phyloP scores from a whole-genome alignment of 2,113 vertebrate genomes.

The Coreoperca whiteheadi region DNA sequence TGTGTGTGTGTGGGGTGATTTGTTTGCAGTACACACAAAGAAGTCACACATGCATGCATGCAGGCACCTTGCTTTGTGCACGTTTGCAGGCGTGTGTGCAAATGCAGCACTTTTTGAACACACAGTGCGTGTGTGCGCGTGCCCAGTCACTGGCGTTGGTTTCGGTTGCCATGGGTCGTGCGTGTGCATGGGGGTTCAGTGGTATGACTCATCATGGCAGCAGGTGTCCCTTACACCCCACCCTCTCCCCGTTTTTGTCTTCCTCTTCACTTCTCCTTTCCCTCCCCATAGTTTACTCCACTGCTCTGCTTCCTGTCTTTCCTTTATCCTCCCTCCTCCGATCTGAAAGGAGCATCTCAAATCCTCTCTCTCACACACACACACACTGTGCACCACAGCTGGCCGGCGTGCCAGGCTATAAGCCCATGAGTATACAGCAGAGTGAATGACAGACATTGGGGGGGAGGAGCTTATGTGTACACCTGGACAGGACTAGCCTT shows the following conservation, averaged over 20 bases:
- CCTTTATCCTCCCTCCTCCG: not conserved
- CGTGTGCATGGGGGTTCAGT: constrained; percentile 58
- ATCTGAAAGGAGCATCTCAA: constrained; percentile 44
- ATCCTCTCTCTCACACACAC: not conserved
- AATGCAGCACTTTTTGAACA: constrained; percentile 54
- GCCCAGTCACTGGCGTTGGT: not conserved
- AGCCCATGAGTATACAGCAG: constrained; percentile 4
- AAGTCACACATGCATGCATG: constrained; percentile 58
- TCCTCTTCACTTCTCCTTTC: constrained; percentile 17
- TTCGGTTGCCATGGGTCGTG: constrained; percentile 27
- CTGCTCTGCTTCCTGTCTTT: constrained; percentile 20
- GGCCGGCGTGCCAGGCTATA: constrained; percentile 3
- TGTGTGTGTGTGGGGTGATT: constrained; percentile 49
- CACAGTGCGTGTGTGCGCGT: not conserved
- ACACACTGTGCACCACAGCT: too few relatives aligned
- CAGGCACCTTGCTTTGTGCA: constrained; percentile 54
- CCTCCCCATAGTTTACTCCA: constrained; percentile 26
- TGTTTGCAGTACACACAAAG: constrained; percentile 75
- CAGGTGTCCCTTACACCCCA: constrained; percentile 81
- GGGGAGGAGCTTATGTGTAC: constrained; percentile 1
- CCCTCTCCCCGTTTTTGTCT: constrained; percentile 27
- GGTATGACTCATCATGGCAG: constrained; percentile 81
- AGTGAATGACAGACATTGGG: not conserved
- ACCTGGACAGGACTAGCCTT: constrained; percentile 24
- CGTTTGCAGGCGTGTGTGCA: constrained; percentile 53